Base-by-base conservation (phyloP, 35 echinoderm and acorn worm genomes). In the Heliocidaris tuberculata region DNA sequence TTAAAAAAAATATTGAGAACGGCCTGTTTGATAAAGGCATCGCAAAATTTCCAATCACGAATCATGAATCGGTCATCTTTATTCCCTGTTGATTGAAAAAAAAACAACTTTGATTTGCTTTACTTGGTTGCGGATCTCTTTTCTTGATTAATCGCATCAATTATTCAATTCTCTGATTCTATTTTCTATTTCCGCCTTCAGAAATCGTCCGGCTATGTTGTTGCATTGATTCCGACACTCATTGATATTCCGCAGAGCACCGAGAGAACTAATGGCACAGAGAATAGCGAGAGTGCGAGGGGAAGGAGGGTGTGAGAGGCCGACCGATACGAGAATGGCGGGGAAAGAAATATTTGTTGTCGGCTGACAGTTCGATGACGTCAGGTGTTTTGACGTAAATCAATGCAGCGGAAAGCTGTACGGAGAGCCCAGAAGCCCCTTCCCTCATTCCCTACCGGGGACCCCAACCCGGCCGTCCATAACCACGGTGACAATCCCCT, bases 331-430 rank as follows among this genome's bases (percentile, higher is more conserved):
- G 65, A 78, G 27, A 78, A 78, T 78, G 65, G 65, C 65, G 65
- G 65, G 27, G 27, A 78, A n/a, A n/a, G n/a, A 7, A n/a, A 78
- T 27, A 27, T 27, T 78, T 78, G 65, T 78, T 78, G 65, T 78
- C 65, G 21, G 65, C 27, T 78, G 65, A 78, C 65, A 24, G 65
- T 19, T 27, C 27, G 17, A 78, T 78, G 65, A 78, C 65, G 65
- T 78, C 65, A 78, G 65, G 65, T 78, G 27, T 78, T 78, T 78
- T 78, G 65, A 78, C 65, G 65, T 78, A 78, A 78, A 78, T 78
- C 65, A 78, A 27, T 78, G 65, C 65, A 24, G 65, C 21, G 65
- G 61, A 71, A 71, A 71, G 61, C 61, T 71, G 35, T 42, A 27
- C 61, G 61, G 65, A 19, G 65, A 78, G 21, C 21, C 27, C 65